A percentile compares a stretch with the other conserved stretches of the same genome.
Conservation (phyloP, 2,888 invertebrate genomes). For the Allophyes oxyacanthae region DNA sequence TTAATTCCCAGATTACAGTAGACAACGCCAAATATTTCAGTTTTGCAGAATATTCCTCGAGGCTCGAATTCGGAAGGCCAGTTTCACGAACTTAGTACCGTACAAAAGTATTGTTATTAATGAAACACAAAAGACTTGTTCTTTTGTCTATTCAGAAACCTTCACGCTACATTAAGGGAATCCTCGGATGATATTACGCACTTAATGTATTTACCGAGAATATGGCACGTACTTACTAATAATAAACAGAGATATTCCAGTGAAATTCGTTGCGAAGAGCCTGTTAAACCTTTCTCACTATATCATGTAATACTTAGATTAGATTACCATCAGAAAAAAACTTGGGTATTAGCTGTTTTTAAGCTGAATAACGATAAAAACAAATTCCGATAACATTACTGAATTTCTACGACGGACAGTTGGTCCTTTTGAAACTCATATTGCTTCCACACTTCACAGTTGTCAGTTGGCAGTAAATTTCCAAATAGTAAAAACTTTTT, state of each 20-base stretch:
- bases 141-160: conserved; percentile 38
- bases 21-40: conserved; percentile 16
- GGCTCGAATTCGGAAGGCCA: conserved; percentile 7
- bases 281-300: background rate
- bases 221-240: conserved; percentile 2
- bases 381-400: too few species aligned
- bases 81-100: conserved; percentile 5
- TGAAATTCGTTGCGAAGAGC: background rate
- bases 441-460: conserved; percentile 5
- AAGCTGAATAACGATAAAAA: too few species aligned
- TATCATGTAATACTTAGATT: too few species aligned
- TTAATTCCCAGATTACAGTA: conserved; percentile 18
- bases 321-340: background rate
- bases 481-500: conserved; percentile 14
- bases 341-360: background rate
- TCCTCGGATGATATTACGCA: conserved; percentile 38
- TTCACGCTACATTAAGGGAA: conserved; percentile 32
- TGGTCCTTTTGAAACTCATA: background rate
- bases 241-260: background rate
- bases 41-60: conserved; percentile 2
- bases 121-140: conserved; percentile 38
- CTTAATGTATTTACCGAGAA: conserved; percentile 32
- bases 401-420: too few species aligned
- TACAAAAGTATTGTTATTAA: conserved; percentile 28
- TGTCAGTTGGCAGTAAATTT: conserved; percentile 8